phyloP scores from a whole-genome alignment of 2,888 invertebrate genomes.

The Chesias legatella region DNA sequence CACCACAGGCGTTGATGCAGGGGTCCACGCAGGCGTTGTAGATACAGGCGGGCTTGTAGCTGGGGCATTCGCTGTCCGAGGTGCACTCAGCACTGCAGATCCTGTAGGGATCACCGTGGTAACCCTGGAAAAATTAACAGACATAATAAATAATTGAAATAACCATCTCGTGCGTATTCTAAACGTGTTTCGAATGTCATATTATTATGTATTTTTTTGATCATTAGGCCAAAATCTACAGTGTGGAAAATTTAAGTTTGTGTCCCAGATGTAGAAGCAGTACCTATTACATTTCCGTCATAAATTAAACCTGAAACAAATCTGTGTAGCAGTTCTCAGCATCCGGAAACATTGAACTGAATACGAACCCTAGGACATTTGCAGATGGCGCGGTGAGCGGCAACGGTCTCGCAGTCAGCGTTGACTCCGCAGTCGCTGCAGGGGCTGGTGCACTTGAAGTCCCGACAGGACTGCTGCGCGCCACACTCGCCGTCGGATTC shows the following conservation, averaged over 20 bases:
- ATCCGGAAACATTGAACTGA: too few species aligned
- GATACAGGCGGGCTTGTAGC: constrained; percentile 87
- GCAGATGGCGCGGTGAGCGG: constrained; percentile 88
- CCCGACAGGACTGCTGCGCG: constrained; percentile 84
- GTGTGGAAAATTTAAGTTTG: too few species aligned
- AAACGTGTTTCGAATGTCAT: too few species aligned
- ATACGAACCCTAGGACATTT: constrained; percentile 86
- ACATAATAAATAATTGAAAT: background rate
- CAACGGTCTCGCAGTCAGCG: constrained; percentile 87
- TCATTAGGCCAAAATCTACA: too few species aligned
- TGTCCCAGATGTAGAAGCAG: too few species aligned
- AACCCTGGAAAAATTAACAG: constrained; percentile 74
- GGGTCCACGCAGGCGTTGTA: constrained; percentile 92
- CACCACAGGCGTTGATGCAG: constrained; percentile 89
- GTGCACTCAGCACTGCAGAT: constrained; percentile 91
- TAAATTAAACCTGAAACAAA: too few species aligned
- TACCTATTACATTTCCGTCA: too few species aligned
- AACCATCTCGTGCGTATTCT: too few species aligned
- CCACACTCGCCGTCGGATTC: constrained; percentile 88
- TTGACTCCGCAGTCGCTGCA: constrained; percentile 89
- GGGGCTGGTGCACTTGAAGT: constrained; percentile 87
- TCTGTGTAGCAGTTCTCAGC: too few species aligned
- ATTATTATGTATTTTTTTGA: too few species aligned
- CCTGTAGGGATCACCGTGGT: constrained; percentile 87
- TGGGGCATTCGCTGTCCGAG: constrained; percentile 88